Evolutionary conservation across 2,888 invertebrate species (phyloP).

Genomic region (Clunio marinus): DNA sequence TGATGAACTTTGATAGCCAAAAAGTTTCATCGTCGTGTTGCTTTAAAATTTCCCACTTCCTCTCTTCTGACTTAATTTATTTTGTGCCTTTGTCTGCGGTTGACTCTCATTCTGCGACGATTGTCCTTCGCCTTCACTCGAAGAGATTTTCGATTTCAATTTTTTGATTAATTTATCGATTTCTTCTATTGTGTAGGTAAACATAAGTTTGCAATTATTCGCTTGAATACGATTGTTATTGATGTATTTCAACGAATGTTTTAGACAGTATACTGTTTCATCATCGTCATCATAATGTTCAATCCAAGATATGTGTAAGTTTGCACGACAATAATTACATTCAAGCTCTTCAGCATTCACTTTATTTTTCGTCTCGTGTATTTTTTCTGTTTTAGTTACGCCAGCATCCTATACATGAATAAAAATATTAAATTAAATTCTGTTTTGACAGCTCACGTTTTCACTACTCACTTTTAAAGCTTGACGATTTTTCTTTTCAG

Average conservation of each 20-base stretch:
- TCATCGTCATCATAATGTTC: slow-evolving; percentile 67
- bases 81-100: slow-evolving; percentile 3
- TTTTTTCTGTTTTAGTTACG: slow-evolving; percentile 60
- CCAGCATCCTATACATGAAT: slow-evolving; percentile 54
- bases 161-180: slow-evolving; percentile 53
- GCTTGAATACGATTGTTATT: slow-evolving; percentile 62
- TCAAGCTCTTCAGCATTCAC: slow-evolving; percentile 61
- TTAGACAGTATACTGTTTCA: slow-evolving; percentile 66
- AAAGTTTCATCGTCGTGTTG: no score
- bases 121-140: background rate
- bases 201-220: slow-evolving; percentile 66
- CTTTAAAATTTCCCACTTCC: background rate
- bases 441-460: slow-evolving; percentile 1
- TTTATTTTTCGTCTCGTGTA: slow-evolving; percentile 57
- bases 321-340: slow-evolving; percentile 78
- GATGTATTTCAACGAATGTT: slow-evolving; percentile 67
- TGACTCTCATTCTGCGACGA: background rate
- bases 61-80: background rate
- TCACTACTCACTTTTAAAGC: slow-evolving; percentile 54
- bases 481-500: slow-evolving; percentile 62
- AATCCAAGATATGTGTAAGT: slow-evolving; percentile 79
- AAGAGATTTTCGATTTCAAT: slow-evolving; percentile 49
- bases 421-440: background rate
- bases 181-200: slow-evolving; percentile 62
- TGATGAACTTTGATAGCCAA: no score